Evolutionary conservation across 2,888 invertebrate species (phyloP), one percentile per base, ranked within the genome.

Genomic region (Cyaniris semiargus): DNA sequence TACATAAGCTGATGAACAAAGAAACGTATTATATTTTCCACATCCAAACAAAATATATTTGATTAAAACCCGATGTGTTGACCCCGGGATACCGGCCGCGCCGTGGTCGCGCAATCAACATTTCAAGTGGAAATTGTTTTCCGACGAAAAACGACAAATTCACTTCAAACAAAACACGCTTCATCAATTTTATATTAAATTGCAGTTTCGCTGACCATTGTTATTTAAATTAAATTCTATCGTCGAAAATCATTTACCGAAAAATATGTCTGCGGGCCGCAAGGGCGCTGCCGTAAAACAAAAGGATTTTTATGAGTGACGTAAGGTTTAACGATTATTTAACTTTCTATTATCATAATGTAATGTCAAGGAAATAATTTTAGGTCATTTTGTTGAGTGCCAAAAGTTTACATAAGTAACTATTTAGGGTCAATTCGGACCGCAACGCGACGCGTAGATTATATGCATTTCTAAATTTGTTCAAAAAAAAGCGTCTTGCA

Each of bases 171-270:
- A 74, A 53, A 74, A 48, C 6, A 1, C 74, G 48, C 27, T 27
- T 27, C 48, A 53, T 74, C 53, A 27, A 53, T 74, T 74, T 74
- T 27, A 74, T 74, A 74, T 74, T 48, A 74, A 74, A 74, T 74
- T 74, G 53, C 74, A 74, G 1, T 53, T 48, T 18, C 27, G 18
- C 74, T 48, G 74, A 74, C 74, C 48, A 18, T 74, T 74, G 53
- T 53, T 74, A 53, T 74, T 74, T 18, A 53, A 74, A 74, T 74
- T 48, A 48, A 53, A 27, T 74, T 74, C 27, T 48, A 74, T 23
- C 23, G 18, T 2, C 27, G 23, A 13, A 21, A 74, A 74, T 27
- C 13, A 44, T 72, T 72, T 74, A 21, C 15, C 53, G 23, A 53
- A 48, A 48, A 74, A 27, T 74, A 18, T 23, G 5, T 60, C 60